These are phyloP conservation scores for Clarias pachynema DNA, from an alignment of 2,797 vertebrate genomes.

Conservation along the genomic window DNA sequence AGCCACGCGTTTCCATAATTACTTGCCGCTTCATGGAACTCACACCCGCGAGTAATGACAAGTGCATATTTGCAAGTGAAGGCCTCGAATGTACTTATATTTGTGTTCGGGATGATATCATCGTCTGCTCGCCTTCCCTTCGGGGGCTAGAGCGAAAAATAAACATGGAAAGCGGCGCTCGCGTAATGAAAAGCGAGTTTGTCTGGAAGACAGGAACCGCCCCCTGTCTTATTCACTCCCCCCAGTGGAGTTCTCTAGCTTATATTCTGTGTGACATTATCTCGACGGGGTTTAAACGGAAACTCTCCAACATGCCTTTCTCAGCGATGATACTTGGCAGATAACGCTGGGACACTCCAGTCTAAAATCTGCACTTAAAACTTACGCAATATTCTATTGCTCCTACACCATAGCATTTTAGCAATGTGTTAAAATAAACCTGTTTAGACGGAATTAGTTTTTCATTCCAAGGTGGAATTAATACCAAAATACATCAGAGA, in stretches of 20 bases:
- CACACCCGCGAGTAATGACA: constrained; percentile 4
- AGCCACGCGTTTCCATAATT: constrained; percentile 13
- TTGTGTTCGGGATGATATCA: constrained; percentile 33
- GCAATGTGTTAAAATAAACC: neutral
- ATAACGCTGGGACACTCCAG: neutral
- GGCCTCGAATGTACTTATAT: constrained; percentile 35
- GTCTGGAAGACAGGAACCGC: constrained; percentile 39
- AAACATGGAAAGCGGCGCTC: constrained; percentile 30
- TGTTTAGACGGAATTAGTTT: neutral
- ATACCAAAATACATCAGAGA: neutral
- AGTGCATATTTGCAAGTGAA: constrained; percentile 35
- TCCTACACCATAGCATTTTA: neutral
- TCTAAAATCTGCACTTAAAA: neutral
- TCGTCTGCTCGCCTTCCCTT: constrained; percentile 37
- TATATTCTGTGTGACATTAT: neutral
- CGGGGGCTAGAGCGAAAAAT: constrained; percentile 39
- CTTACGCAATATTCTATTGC: neutral
- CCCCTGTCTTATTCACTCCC: neutral
- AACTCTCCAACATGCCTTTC: neutral
- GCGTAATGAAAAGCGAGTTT: constrained; percentile 42
- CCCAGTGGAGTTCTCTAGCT: neutral
- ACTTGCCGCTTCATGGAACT: constrained; percentile 5
- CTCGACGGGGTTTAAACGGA: neutral
- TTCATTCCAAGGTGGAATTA: neutral
- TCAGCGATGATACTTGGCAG: neutral